Percentiles rank a stretch among this genome's conserved stretches.
Conservation (phyloP, 2,888 invertebrate genomes). For the Halictus ligatus region DNA sequence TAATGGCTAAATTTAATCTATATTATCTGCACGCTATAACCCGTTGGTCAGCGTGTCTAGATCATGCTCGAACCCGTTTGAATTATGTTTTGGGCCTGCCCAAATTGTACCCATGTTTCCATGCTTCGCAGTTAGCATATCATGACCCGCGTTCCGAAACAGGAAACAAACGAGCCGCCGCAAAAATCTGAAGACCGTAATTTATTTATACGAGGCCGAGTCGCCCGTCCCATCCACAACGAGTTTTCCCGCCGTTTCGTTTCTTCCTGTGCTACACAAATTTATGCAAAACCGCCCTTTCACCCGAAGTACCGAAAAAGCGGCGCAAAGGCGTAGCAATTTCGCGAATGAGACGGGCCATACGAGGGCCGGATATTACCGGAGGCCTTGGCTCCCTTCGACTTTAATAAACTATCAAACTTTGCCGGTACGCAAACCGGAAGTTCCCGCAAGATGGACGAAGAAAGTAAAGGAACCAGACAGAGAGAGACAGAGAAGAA, state of each 20-base stretch:
- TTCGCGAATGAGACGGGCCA: not conserved
- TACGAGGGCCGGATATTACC: not conserved
- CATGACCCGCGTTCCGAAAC: too few relatives aligned
- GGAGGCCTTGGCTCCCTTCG: not conserved
- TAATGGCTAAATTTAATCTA: too few relatives aligned
- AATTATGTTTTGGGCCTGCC: too few relatives aligned
- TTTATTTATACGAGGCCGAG: not conserved
- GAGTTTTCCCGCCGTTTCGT: slow-evolving; percentile 37
- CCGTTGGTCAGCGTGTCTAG: too few relatives aligned
- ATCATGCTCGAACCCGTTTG: too few relatives aligned
- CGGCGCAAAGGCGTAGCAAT: slow-evolving; percentile 15
- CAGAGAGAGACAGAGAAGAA: not conserved
- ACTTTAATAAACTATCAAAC: slow-evolving; percentile 43
- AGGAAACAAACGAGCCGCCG: too few relatives aligned
- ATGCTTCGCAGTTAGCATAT: too few relatives aligned
- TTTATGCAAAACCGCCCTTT: slow-evolving; percentile 48
- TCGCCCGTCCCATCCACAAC: not conserved
- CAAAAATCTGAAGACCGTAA: not conserved
- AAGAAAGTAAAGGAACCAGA: not conserved
- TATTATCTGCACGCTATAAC: too few relatives aligned
- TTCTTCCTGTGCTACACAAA: slow-evolving; percentile 34
- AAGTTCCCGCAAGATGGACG: not conserved
- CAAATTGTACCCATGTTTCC: too few relatives aligned
- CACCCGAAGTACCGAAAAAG: slow-evolving; percentile 23
- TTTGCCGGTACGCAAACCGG: not conserved